Evolutionary conservation across 2,113 vertebrate genomes (phyloP).

Genomic region (Asarcornis scutulata): DNA sequence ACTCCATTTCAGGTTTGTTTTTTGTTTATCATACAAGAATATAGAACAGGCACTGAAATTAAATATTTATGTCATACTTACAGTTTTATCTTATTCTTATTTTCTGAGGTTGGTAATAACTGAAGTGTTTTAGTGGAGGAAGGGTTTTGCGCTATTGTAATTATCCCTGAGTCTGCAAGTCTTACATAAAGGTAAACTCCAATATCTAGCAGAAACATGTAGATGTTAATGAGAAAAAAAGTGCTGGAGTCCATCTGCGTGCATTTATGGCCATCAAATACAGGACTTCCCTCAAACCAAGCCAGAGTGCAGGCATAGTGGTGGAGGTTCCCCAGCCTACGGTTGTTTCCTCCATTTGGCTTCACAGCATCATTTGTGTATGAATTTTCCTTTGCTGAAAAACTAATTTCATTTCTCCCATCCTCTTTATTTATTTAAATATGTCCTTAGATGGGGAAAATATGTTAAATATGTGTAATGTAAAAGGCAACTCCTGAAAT

Average conservation of each 20-base stretch:
- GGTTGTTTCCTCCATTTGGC: not conserved
- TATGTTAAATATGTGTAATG: not conserved
- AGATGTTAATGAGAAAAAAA: not conserved
- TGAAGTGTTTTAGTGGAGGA: not conserved
- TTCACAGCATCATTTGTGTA: not conserved
- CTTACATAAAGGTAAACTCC: not conserved
- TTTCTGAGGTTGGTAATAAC: not conserved
- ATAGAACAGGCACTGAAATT: not conserved
- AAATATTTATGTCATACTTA: conserved; percentile 11
- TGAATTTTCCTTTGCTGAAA: not conserved
- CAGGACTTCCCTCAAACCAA: not conserved
- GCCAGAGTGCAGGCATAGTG: not conserved
- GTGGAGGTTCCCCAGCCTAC: not conserved
- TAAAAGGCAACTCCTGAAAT: not conserved
- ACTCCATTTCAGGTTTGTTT: not conserved
- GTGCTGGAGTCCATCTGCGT: not conserved
- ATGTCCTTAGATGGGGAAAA: not conserved
- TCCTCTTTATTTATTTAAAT: not conserved
- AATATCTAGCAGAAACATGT: not conserved
- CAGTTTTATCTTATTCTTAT: not conserved
- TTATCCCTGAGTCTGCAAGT: not conserved
- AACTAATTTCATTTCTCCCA: not conserved
- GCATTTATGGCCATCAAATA: not conserved
- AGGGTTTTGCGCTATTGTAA: accelerated
- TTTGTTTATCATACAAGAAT: not conserved